Evolutionary conservation across 30 jellyfish, hydroid and myxozoan species (phyloP).

Genomic region (Cassiopea andromeda): DNA sequence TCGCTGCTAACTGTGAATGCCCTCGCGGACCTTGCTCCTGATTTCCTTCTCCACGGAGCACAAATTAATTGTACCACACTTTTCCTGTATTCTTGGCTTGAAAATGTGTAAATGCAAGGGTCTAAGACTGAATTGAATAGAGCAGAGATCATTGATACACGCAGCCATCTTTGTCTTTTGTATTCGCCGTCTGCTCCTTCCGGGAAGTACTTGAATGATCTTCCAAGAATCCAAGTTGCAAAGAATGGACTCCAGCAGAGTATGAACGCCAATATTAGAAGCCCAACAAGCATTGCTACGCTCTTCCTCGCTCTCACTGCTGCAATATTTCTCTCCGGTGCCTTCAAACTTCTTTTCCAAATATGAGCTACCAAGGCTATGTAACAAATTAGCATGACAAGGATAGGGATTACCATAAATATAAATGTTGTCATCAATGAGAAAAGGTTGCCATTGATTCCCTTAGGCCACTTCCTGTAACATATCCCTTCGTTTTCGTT

Average conservation of each 20-base stretch:
- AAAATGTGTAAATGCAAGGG: slow-evolving; percentile 4
- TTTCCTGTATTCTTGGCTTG: slow-evolving; percentile 7
- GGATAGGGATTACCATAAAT: neutral
- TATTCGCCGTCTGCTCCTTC: neutral
- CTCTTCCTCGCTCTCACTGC: neutral
- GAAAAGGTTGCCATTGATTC: neutral
- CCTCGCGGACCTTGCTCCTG: neutral
- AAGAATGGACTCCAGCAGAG: slow-evolving; percentile 10
- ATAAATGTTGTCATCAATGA: neutral
- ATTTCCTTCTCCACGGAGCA: neutral
- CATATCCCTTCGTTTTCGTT: neutral
- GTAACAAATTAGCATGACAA: neutral
- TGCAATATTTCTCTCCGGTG: neutral
- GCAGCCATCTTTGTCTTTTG: neutral
- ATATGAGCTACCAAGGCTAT: neutral
- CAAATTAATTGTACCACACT: neutral
- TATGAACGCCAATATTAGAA: neutral
- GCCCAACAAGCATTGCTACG: neutral
- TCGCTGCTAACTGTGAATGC: neutral
- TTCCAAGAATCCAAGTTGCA: neutral
- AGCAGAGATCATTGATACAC: slow-evolving; percentile 1
- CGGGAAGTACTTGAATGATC: neutral
- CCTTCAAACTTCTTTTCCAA: neutral
- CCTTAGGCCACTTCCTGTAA: neutral
- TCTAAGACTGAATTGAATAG: neutral